Percentiles rank a stretch among this genome's conserved stretches.
Evolutionary conservation across 2,797 vertebrate genomes (phyloP).

Genomic region (Platalea minor): DNA sequence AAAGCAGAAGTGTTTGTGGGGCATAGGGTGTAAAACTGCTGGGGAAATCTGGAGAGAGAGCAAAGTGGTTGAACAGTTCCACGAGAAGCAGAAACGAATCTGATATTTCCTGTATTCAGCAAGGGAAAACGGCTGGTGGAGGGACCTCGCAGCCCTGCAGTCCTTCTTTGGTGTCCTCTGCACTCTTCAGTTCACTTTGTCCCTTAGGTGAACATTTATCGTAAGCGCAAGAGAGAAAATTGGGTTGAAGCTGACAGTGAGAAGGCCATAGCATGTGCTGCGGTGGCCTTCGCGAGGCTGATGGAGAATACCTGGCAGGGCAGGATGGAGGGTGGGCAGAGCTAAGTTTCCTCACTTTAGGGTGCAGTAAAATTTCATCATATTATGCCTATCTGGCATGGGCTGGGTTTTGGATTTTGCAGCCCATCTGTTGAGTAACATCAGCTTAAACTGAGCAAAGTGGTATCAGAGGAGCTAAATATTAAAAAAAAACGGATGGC

Average conservation of each 20-base stretch:
- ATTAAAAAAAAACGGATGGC: not conserved
- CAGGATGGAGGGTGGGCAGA: not conserved
- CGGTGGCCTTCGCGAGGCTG: not conserved
- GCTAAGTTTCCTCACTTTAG: not conserved
- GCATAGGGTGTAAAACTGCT: not conserved
- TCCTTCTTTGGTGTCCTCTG: not conserved
- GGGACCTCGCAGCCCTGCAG: not conserved
- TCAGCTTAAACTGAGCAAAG: not conserved
- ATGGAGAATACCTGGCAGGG: not conserved
- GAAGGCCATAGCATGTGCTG: not conserved
- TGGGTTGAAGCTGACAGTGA: not conserved
- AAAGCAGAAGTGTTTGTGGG: conserved; percentile 40
- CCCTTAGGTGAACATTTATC: not conserved
- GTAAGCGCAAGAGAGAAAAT: not conserved
- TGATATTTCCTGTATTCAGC: conserved; percentile 16
- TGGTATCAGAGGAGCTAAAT: not conserved
- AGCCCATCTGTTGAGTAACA: not conserved
- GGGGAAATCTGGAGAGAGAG: not conserved
- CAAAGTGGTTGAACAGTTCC: not conserved
- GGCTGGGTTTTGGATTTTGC: not conserved
- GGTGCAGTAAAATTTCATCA: not conserved
- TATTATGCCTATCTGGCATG: not conserved
- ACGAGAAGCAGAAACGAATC: conserved; percentile 62
- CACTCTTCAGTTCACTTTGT: not conserved
- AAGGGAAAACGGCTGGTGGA: not conserved